Base-by-base conservation (phyloP, 2,888 invertebrate species). In the Polyommatus icarus region DNA sequence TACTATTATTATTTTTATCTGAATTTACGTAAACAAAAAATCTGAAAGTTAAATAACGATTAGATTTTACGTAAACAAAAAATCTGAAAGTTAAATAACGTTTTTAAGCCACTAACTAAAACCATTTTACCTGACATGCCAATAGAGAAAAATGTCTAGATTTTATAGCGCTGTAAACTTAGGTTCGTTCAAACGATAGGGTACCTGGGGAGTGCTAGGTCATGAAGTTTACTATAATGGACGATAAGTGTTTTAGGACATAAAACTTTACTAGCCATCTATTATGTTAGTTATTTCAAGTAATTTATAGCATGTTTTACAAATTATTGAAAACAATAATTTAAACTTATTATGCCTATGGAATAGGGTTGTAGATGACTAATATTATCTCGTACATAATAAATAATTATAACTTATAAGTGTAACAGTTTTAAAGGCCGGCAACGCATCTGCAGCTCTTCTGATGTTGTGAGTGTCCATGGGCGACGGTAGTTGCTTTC, bases 91-190 rank as follows among this genome's bases (percentile, higher is more conserved):
- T 71, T 32, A n/a, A 32, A 32, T 32, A 32, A 3, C 40, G 24
- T 2, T 20, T 46, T 36, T 72, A 46, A 15, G 40, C 12, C 20
- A 10, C 20, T 40, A 73, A 40, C 72, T 72, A 50, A 50, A 54
- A 50, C 50, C 73, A 29, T 24, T 24, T 29, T 75, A 29, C 29
- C 15, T 24, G 50, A 7, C 18, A 46, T 36, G 73, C 46, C 75
- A 24, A 75, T 75, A 75, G 24, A 75, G 75, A 75, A 75, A 75
- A 75, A 75, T 75, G 29, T 75, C 75, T 75, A 75, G 46, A 75
- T 54, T 75, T 75, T 50, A 75, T 75, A 18, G 75, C 54, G 50
- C 54, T 50, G 75, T 75, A 75, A 75, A 75, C 29, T 15, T 50
- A 54, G 75, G 75, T 75, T 75, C 75, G 29, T 73, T 73, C 46